These are phyloP conservation scores for Sebastolobus altivelis DNA, from an alignment of 2,797 vertebrate species.

Conservation along the genomic window DNA sequence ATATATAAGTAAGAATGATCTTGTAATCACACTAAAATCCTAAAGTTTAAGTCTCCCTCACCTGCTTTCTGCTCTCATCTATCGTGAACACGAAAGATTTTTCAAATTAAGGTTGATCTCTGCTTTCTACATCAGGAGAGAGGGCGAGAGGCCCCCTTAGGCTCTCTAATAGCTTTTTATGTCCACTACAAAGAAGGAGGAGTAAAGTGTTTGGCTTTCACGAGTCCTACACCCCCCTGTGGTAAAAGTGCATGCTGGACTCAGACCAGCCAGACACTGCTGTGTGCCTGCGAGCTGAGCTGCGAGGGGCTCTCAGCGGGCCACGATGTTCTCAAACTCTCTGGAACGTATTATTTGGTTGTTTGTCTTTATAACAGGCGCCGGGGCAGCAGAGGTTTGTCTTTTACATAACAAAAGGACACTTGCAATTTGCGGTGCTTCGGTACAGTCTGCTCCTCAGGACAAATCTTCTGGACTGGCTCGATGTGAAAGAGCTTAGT, in stretches of 20 bases:
- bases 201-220: conserved; percentile 46
- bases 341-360: neutral
- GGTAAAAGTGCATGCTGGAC: conserved; percentile 22
- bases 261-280: conserved; percentile 3
- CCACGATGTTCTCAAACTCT: conserved; percentile 1
- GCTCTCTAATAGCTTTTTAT: conserved; percentile 78
- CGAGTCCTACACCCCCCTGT: neutral
- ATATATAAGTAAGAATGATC: neutral
- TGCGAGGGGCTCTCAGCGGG: conserved; percentile 25
- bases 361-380: conserved; percentile 15
- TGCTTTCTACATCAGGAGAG: conserved; percentile 23
- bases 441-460: conserved; percentile 5
- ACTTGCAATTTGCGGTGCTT: neutral
- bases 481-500: neutral
- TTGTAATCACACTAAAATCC: neutral
- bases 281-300: conserved; percentile 32
- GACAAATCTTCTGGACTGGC: neutral
- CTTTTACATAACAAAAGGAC: conserved; percentile 7
- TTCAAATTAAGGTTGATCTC: conserved; percentile 15
- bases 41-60: conserved; percentile 23
- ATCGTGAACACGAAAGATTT: conserved; percentile 24
- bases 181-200: conserved; percentile 58
- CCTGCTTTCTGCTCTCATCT: conserved; percentile 32
- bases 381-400: neutral
- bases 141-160: conserved; percentile 27